These are phyloP conservation scores for Aporrectodea caliginosa DNA, from an alignment of 1,140 invertebrate species.

Conservation along the genomic window DNA sequence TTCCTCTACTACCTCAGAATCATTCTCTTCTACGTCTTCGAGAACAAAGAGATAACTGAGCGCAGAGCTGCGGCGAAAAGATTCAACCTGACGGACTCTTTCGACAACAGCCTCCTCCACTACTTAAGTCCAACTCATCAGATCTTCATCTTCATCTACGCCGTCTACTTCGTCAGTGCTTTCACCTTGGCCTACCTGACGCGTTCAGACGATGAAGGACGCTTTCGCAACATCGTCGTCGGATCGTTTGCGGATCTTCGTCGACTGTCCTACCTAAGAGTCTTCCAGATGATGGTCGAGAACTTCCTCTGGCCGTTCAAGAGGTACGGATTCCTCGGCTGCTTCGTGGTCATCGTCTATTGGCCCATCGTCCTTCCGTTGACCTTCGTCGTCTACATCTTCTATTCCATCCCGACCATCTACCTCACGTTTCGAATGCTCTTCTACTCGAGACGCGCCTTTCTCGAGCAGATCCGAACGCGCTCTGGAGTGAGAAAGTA, in stretches of 20 bases:
- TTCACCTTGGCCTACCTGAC: conserved; percentile 40
- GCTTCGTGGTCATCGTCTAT: conserved; percentile 43
- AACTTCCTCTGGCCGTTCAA: conserved; percentile 33
- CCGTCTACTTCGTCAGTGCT: conserved; percentile 45
- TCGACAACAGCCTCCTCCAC: conserved; percentile 46
- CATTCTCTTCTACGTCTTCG: conserved; percentile 48
- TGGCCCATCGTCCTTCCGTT: conserved; percentile 39
- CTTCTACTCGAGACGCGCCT: conserved; percentile 39
- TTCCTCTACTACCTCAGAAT: conserved; percentile 47
- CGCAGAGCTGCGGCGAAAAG: conserved; percentile 34
- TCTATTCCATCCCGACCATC: conserved; percentile 50
- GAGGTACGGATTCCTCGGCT: conserved; percentile 42
- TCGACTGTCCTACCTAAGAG: conserved; percentile 40
- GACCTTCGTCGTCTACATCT: conserved; percentile 38
- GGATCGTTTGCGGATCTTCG: conserved; percentile 44
- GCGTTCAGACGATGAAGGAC: background rate
- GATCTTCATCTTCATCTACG: conserved; percentile 46
- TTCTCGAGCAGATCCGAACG: conserved; percentile 1
- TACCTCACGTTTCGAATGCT: conserved; percentile 46
- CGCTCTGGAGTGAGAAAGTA: conserved; percentile 12
- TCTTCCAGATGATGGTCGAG: background rate
- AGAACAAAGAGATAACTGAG: conserved; percentile 41
- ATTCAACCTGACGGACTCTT: conserved; percentile 35
- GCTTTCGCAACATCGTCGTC: conserved; percentile 22
- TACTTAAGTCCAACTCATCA: conserved; percentile 47